Percentiles rank a stretch among this genome's conserved stretches.
Conservation (phyloP, 2,888 invertebrate species). For the Aphidius colemani region DNA sequence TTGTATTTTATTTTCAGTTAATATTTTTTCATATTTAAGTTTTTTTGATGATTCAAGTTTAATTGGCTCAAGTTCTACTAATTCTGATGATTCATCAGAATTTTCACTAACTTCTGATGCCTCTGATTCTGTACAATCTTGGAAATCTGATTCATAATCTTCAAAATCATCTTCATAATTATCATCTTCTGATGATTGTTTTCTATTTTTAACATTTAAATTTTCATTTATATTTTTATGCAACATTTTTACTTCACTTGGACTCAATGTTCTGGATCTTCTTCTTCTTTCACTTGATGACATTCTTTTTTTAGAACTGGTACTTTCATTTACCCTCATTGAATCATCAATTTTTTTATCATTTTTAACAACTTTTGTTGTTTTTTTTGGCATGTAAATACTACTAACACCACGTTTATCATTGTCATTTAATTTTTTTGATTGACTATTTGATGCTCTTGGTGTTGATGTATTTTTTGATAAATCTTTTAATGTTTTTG, state of each 20-base stretch:
- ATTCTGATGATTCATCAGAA: constrained; percentile 35
- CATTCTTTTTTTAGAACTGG: constrained; percentile 22
- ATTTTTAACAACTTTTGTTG: background rate
- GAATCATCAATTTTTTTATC: constrained; percentile 23
- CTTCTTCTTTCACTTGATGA: constrained; percentile 42
- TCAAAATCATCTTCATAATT: constrained; percentile 62
- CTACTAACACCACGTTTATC: constrained; percentile 51
- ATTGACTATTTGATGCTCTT: background rate
- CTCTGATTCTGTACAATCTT: constrained; percentile 56
- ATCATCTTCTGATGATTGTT: constrained; percentile 37
- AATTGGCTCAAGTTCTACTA: constrained; percentile 44
- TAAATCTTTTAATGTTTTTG: background rate
- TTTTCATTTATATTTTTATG: constrained; percentile 14
- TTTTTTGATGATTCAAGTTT: constrained; percentile 41
- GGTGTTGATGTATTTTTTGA: background rate
- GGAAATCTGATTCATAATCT: constrained; percentile 64
- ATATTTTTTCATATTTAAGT: constrained; percentile 20
- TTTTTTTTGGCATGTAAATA: constrained; percentile 45
- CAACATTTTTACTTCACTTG: constrained; percentile 52
- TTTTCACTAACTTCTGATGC: constrained; percentile 48
- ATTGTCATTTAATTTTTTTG: constrained; percentile 31
- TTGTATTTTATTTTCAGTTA: background rate
- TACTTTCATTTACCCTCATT: constrained; percentile 15
- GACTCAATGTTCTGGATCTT: constrained; percentile 52
- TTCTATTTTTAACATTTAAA: background rate